phyloP scores from a whole-genome alignment of 2,113 vertebrate genomes.

The Podarcis muralis region DNA sequence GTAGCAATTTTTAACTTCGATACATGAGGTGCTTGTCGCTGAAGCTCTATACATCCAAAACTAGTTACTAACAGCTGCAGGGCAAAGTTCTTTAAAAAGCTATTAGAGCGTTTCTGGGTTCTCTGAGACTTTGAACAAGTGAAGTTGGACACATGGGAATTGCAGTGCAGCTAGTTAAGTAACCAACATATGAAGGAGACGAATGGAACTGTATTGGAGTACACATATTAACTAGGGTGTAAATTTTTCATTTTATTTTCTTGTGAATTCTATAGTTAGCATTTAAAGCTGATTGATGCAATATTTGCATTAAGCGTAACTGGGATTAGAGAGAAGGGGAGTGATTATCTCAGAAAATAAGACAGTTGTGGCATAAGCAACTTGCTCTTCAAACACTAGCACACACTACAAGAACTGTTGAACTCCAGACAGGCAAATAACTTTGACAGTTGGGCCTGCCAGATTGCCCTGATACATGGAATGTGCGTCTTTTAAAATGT shows the following conservation, averaged over 20 bases:
- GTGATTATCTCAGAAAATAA: not conserved
- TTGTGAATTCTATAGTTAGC: slow-evolving; percentile 36
- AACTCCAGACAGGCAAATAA: not conserved
- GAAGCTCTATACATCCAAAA: slow-evolving; percentile 59
- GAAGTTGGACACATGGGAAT: slow-evolving; percentile 63
- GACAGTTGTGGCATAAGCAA: not conserved
- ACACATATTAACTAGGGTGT: slow-evolving; percentile 40
- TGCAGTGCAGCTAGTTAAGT: slow-evolving; percentile 59
- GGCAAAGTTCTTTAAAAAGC: slow-evolving; percentile 61
- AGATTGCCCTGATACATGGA: not conserved
- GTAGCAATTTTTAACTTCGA: slow-evolving; percentile 69
- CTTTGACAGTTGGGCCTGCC: not conserved
- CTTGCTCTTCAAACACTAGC: not conserved
- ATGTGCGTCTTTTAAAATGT: not conserved
- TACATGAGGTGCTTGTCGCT: slow-evolving; percentile 61
- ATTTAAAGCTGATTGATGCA: slow-evolving; percentile 6
- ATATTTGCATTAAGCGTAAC: not conserved
- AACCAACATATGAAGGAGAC: slow-evolving; percentile 54
- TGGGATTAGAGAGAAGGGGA: too few relatives aligned
- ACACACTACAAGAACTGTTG: not conserved
- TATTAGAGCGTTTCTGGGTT: slow-evolving; percentile 53
- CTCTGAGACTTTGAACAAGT: slow-evolving; percentile 68
- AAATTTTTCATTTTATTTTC: slow-evolving; percentile 40
- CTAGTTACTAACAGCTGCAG: slow-evolving; percentile 72
- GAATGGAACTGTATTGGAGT: slow-evolving; percentile 44